Conservation (phyloP, 2,113 vertebrate genomes). For the Phyllopteryx taeniolatus region DNA sequence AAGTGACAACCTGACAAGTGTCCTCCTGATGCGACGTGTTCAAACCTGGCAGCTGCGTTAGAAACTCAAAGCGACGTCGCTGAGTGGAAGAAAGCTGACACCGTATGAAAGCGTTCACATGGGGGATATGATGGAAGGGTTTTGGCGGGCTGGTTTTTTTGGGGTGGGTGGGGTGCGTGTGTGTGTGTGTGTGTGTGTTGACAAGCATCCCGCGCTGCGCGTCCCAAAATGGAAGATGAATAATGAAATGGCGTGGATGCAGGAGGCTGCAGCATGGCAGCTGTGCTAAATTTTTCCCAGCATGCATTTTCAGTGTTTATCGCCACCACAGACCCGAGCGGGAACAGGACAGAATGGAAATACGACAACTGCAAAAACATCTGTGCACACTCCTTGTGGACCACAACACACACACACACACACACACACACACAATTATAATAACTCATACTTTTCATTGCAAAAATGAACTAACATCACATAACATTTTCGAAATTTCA, state of each 20-base stretch:
- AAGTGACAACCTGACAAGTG: neutral
- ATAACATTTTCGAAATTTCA: no score
- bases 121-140: neutral
- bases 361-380: neutral
- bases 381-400: neutral
- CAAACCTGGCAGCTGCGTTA: neutral
- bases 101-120: neutral
- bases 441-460: neutral
- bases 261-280: constrained; percentile 1
- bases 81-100: neutral
- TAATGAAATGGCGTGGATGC: constrained; percentile 6
- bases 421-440: neutral
- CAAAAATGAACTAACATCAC: neutral
- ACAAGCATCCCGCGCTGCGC: neutral
- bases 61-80: neutral
- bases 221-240: neutral
- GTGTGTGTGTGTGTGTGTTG: no score
- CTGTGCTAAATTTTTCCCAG: constrained; percentile 14
- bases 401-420: neutral
- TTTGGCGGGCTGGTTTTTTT: neutral
- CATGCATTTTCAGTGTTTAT: constrained; percentile 13
- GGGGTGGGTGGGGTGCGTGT: neutral
- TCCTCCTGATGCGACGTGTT: neutral
- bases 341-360: neutral
- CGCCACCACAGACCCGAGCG: neutral